phyloP scores from a whole-genome alignment of 2,113 vertebrate genomes.

The Poeciliopsis turrubarensis region DNA sequence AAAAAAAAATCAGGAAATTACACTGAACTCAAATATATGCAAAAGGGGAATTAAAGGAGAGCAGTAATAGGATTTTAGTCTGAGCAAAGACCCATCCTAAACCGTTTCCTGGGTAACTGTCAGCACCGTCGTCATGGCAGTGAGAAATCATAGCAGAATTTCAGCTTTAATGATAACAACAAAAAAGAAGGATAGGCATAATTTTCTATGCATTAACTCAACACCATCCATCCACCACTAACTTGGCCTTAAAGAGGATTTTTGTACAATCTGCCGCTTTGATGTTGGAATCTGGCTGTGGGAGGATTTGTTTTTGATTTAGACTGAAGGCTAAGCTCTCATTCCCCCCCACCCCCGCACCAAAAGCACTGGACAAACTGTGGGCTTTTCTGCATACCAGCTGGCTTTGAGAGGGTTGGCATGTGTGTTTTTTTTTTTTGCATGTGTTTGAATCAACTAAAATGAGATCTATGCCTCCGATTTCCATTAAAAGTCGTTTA shows the following conservation, averaged over 20 bases:
- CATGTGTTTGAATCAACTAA: slow-evolving; percentile 23
- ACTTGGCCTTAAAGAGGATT: slow-evolving; percentile 38
- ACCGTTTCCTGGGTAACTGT: too few relatives aligned
- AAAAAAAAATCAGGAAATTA: too few relatives aligned
- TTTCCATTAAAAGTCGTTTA: slow-evolving; percentile 46
- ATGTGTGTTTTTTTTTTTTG: slow-evolving; percentile 31
- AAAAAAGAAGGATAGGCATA: slow-evolving; percentile 20
- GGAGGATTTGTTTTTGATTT: slow-evolving; percentile 56
- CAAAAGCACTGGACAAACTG: slow-evolving; percentile 60
- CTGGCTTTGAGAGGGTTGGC: slow-evolving; percentile 19
- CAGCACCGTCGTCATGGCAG: too few relatives aligned
- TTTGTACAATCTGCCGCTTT: slow-evolving; percentile 41
- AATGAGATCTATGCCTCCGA: slow-evolving; percentile 40
- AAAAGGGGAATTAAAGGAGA: too few relatives aligned
- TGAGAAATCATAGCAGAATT: neutral
- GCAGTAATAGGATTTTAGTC: too few relatives aligned
- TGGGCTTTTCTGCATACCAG: slow-evolving; percentile 35
- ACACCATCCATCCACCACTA: slow-evolving; percentile 23
- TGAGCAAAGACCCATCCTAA: too few relatives aligned
- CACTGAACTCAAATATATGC: too few relatives aligned
- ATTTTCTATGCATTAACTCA: slow-evolving; percentile 15
- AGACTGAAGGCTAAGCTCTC: slow-evolving; percentile 38
- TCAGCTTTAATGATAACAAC: too few relatives aligned
- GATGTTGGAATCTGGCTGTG: slow-evolving; percentile 56
- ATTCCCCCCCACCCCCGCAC: slow-evolving; percentile 31